Percentiles rank a stretch among this genome's conserved stretches.
Evolutionary conservation across 2,113 vertebrate species (phyloP).

Genomic region (Dunckerocampus dactyliophorus): DNA sequence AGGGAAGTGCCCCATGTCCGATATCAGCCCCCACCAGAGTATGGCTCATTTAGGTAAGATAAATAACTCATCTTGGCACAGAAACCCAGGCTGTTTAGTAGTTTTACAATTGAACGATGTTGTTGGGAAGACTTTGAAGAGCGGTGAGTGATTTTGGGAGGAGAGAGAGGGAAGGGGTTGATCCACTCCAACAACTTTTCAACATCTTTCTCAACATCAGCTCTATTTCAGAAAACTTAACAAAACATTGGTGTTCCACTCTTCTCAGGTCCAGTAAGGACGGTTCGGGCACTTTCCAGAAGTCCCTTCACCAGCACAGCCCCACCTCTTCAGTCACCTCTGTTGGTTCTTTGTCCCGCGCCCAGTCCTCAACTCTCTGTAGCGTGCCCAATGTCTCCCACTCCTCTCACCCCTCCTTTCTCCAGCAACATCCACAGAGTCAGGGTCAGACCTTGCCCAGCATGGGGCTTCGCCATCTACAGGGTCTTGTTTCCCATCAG

Average conservation of each 20-base stretch:
- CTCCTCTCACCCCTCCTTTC: constrained; percentile 50
- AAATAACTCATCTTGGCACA: not conserved
- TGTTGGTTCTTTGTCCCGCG: constrained; percentile 84
- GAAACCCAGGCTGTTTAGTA: not conserved
- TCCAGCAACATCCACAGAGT: constrained; percentile 54
- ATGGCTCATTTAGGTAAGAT: constrained; percentile 87
- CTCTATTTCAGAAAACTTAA: too few relatives aligned
- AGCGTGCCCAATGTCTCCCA: constrained; percentile 78
- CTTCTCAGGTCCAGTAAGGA: constrained; percentile 85
- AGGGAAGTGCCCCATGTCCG: constrained; percentile 88
- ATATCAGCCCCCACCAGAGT: constrained; percentile 97
- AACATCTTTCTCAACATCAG: too few relatives aligned
- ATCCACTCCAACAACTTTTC: too few relatives aligned
- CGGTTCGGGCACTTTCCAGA: constrained; percentile 75
- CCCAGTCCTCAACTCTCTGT: constrained; percentile 84
- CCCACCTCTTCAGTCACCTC: constrained; percentile 94
- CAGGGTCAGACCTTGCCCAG: constrained; percentile 37
- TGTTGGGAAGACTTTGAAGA: too few relatives aligned
- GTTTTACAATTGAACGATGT: too few relatives aligned
- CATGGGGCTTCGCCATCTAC: constrained; percentile 47
- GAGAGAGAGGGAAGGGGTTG: too few relatives aligned
- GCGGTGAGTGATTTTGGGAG: too few relatives aligned
- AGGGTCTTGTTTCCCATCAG: constrained; percentile 51
- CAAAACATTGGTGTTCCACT: not conserved
- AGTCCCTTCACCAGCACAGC: constrained; percentile 86